phyloP scores from a whole-genome alignment of 1,140 invertebrate species.

The Papilio glaucus region DNA sequence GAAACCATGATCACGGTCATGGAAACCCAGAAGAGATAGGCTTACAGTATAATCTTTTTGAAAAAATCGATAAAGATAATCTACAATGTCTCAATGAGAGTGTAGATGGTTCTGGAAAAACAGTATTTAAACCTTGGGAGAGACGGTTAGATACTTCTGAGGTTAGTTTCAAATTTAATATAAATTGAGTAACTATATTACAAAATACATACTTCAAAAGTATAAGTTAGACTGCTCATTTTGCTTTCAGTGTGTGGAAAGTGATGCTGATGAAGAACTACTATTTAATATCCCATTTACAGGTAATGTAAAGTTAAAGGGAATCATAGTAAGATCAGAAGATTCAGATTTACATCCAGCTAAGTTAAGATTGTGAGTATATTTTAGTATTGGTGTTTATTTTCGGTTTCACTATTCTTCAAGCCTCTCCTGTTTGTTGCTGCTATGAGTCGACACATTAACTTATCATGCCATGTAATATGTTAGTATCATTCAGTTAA shows the following conservation, averaged over 20 bases:
- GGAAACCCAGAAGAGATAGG: constrained; percentile 90
- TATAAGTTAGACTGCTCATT: no score
- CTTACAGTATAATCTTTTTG: constrained; percentile 93
- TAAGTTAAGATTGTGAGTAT: constrained; percentile 92
- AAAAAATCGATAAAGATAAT: constrained; percentile 95
- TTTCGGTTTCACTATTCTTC: no score
- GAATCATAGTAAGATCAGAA: constrained; percentile 94
- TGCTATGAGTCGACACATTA: neutral
- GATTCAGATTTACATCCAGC: constrained; percentile 92
- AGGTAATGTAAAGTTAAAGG: constrained; percentile 97
- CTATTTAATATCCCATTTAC: constrained; percentile 98
- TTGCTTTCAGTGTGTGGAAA: constrained; percentile 92
- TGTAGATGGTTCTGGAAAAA: constrained; percentile 92
- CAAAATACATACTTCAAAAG: no score
- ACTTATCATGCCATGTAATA: no score
- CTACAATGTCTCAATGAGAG: constrained; percentile 96
- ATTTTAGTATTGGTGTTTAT: neutral
- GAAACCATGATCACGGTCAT: constrained; percentile 84
- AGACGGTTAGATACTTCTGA: constrained; percentile 89
- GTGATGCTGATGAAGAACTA: constrained; percentile 96
- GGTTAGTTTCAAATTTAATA: constrained; percentile 80
- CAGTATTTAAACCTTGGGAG: constrained; percentile 97
- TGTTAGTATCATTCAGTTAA: no score
- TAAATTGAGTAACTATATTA: no score
- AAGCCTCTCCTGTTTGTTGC: no score